Percentiles rank a stretch among this genome's conserved stretches.
These are phyloP conservation scores for Shargacucullia verbasci DNA, from an alignment of 2,888 invertebrate species.

Conservation along the genomic window DNA sequence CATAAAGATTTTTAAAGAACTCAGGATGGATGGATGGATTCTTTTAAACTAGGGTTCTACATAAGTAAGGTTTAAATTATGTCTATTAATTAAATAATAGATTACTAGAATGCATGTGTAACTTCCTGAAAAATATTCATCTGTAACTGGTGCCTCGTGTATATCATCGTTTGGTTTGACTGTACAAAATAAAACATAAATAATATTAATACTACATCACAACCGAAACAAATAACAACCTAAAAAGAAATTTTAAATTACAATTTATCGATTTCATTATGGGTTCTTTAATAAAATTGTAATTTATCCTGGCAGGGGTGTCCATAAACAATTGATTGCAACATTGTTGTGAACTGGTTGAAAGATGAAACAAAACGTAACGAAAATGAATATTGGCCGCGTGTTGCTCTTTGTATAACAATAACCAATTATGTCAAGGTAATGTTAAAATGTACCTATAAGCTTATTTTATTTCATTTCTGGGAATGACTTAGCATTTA, in stretches of 20 bases:
- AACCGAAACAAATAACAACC: not conserved
- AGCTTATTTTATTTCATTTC: not conserved
- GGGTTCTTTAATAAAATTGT: constrained; percentile 36
- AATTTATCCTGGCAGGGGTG: constrained; percentile 29
- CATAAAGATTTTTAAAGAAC: too few species aligned
- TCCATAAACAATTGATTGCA: constrained; percentile 39
- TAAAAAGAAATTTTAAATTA: constrained; percentile 32
- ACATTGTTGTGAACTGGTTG: constrained; percentile 40
- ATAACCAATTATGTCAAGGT: constrained; percentile 49
- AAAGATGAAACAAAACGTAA: constrained; percentile 9
- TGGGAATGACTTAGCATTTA: too few species aligned
- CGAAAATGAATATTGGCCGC: constrained; percentile 18
- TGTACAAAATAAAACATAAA: too few species aligned
- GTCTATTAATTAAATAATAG: too few species aligned
- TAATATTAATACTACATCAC: too few species aligned
- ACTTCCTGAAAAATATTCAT: too few species aligned
- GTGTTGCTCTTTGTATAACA: constrained; percentile 37
- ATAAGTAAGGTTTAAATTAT: too few species aligned
- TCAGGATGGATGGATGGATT: too few species aligned
- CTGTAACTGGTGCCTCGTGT: too few species aligned
- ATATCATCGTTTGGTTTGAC: too few species aligned
- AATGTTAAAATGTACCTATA: constrained; percentile 1
- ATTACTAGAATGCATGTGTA: too few species aligned
- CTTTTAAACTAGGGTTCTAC: too few species aligned
- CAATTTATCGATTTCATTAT: constrained; percentile 42